These are phyloP conservation scores for Buathra laborator DNA, from an alignment of 2,888 invertebrate species.

Conservation along the genomic window DNA sequence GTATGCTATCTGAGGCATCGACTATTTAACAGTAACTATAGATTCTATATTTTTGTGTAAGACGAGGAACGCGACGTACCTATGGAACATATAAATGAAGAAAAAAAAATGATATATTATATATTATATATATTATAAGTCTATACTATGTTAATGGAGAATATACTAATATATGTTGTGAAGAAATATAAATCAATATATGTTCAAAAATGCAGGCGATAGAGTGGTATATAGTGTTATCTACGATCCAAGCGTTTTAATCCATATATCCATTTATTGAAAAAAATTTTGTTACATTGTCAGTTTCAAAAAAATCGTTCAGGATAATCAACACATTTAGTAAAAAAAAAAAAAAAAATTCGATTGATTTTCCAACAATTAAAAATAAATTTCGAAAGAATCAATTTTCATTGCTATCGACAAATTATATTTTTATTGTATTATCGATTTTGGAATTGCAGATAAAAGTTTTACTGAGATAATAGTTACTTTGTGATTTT, in stretches of 20 bases:
- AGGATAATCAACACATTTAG: too few species aligned
- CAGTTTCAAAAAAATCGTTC: too few species aligned
- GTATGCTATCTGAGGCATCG: slow-evolving; percentile 65
- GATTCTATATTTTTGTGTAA: slow-evolving; percentile 85
- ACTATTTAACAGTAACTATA: slow-evolving; percentile 75
- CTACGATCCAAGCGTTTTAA: neutral
- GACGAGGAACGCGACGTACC: slow-evolving; percentile 79
- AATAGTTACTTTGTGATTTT: neutral
- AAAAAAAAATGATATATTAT: slow-evolving; percentile 65
- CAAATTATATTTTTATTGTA: neutral
- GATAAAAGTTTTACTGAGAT: neutral
- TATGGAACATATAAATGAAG: slow-evolving; percentile 78
- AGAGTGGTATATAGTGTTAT: neutral
- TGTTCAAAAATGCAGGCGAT: slow-evolving; percentile 77
- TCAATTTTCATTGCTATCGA: neutral
- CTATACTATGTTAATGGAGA: slow-evolving; percentile 83
- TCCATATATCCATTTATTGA: neutral
- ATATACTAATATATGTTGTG: slow-evolving; percentile 82
- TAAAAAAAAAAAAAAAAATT: too few species aligned
- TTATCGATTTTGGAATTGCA: neutral
- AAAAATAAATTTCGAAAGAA: too few species aligned
- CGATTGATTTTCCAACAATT: too few species aligned
- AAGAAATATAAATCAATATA: slow-evolving; percentile 84
- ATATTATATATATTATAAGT: slow-evolving; percentile 82
- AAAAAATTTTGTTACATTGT: too few species aligned